Percentiles rank a stretch among this genome's conserved stretches.
Evolutionary conservation across 2,113 vertebrate genomes (phyloP).

Genomic region (Eubucco bourcierii): DNA sequence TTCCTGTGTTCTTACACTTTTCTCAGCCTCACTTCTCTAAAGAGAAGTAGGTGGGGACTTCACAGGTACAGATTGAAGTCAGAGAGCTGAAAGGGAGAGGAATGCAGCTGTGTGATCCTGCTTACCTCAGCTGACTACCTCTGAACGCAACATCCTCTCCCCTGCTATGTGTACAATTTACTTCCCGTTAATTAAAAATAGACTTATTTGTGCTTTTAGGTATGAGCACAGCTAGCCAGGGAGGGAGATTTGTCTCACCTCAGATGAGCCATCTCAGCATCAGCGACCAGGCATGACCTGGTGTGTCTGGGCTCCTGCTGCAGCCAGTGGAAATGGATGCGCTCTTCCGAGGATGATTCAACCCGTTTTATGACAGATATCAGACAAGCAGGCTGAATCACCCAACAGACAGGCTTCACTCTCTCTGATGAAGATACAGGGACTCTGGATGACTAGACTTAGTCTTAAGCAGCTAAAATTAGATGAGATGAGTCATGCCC

Average conservation of each 20-base stretch:
- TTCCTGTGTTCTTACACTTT: background rate
- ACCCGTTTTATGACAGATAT: background rate
- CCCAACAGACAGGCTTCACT: background rate
- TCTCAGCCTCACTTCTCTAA: background rate
- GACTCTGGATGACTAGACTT: background rate
- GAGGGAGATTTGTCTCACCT: background rate
- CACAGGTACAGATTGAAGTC: background rate
- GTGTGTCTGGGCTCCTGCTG: background rate
- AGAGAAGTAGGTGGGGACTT: background rate
- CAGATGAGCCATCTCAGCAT: background rate
- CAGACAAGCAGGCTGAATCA: background rate
- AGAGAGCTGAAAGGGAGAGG: background rate
- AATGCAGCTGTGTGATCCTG: background rate
- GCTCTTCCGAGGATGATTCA: background rate
- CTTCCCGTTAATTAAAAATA: background rate
- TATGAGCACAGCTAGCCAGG: background rate
- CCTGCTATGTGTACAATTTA: background rate
- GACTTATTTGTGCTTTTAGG: background rate
- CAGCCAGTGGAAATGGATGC: background rate
- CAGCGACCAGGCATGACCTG: background rate
- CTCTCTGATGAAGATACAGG: background rate
- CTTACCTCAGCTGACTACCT: background rate
- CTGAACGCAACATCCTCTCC: background rate
- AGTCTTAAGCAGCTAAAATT: slow-evolving; percentile 28
- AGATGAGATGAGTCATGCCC: slow-evolving; percentile 24